Base-by-base conservation (phyloP, 2,113 vertebrate genomes). In the Channa maculata region DNA sequence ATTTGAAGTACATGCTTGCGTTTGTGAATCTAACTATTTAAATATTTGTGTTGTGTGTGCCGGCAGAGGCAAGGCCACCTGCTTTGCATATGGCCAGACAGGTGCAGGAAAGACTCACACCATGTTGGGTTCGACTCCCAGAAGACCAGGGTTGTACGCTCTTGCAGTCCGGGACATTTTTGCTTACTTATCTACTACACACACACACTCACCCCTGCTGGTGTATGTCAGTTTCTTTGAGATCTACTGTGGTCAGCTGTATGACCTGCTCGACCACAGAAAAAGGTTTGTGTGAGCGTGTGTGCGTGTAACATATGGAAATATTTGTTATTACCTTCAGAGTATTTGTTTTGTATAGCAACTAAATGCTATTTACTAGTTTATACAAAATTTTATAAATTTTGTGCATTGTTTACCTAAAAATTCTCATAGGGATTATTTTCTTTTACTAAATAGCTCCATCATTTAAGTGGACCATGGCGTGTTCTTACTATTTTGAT, bases 101-200 rank as follows among this genome's bases (percentile, higher is more conserved):
- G 96, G 96, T 71, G 95, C 97, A 66, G 97, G 97, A 39, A 98
- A 98, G 92, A 98, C 97, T 33, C 94, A 97, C 84, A 98, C 96
- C 61, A 97, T 98, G 97, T 94, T 98, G 81, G 96, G 97, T 33
- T 97, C 92, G 71, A 94, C 92, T 80, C 82, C 90, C 2, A 88
- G 84, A 50, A 95, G 91, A 66, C 95, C 95, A 2, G 96, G 96
- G 43, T 91, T 98, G 8, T 98, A 98, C 0, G 94, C 94, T 13
- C 77, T 98, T 87, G 96, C 96, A 66, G 96, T 93, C 37, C 92
- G 64, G 84, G 96, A 98, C 89, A 96, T 98, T 90, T 98, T 98
- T 72, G 78, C 85, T 52, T 92, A 95, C 54, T 89, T 98, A 43
- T 92, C 83, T 53, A 39, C 67, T 41, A 62, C 67, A 37, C 34